Evolutionary conservation across 2,113 vertebrate genomes (phyloP), one percentile per base, ranked within the genome.

Genomic region (Sminthopsis crassicaudata): DNA sequence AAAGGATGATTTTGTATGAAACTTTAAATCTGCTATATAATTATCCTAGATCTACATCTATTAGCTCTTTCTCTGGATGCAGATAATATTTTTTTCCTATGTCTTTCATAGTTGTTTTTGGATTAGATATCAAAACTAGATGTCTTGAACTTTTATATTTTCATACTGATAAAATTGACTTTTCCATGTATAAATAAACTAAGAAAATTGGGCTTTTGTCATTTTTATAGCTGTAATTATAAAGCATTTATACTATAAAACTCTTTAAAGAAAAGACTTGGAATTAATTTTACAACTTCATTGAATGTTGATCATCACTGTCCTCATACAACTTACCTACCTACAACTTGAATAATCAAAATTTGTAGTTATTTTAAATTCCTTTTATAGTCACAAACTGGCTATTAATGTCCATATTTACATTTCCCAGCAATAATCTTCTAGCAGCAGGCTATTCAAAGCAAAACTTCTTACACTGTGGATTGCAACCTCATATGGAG

Each of bases 181-280:
- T 48, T 76, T 51, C 92, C 36, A 90, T 93, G 67, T 92, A 2
- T 30, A 88, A 46, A 46, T 92, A 51, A 93, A 53, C 93, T 96
- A 11, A 26, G 14, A n/a, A 92, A 92, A 90, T 30, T 90, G 6
- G 19, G 54, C 24, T 95, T 95, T 57, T 93, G 93, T 95, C 67
- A 93, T 94, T 97, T 96, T 97, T 93, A 96, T 95, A 94, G 12
- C 91, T 96, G 95, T 94, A 96, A 93, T 96, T 96, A 57, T 42
- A 96, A 92, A 3, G 91, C 2, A 95, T 97, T 97, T 94, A 51
- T 55, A 9, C 96, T 93, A 91, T 89, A 36, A 96, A 89, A 50
- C 48, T 54, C 92, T 53, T 96, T 95, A 60, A 96, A 93, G 90
- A 53, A 96, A 96, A 96, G 90, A 91, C 57, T 57, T n/a, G 54